Evolutionary conservation across 92 coral and sea anemone species (phyloP), one percentile per base, ranked within the genome.

Genomic region (Parazoanthus swiftii): DNA sequence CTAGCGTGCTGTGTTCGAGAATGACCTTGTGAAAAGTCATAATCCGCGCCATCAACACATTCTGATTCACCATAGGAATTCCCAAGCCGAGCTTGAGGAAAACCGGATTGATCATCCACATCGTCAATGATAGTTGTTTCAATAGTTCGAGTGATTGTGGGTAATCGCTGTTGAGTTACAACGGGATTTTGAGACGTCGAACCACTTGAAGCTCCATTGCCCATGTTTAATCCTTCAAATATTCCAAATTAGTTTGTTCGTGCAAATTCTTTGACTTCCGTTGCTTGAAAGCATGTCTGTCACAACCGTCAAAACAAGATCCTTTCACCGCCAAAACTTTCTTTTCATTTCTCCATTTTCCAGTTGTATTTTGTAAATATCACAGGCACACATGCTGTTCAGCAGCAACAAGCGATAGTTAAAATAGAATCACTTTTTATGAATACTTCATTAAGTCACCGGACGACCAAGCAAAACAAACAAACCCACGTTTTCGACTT

Each of bases 181-280:
- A 56, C 59, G 9, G 79, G 56, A 70, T 46, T 71, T 21, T 84
- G 87, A 48, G 42, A 48, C 38, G 3, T 71, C 38, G 63, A 23
- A 26, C 50, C 39, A 71, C 25, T 84, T 4, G 87, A 84, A 21
- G 66, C 87, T 25, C 87, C 87, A 84, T 46, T 84, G 14, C 87
- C 87, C 87, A 84, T 84, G 66, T 56, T 43, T 76, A 70, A 70
- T 66, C 42, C 67, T 71, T 71, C 78, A 84, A 84, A 71, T 46
- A 23, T 48, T 82, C 51, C 79, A 10, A 23, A 51, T 23, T 82
- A 48, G 71, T n/a, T 26, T 43, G 54, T 71, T 46, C 37, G 1
- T 26, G 58, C 42, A 84, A 84, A 84, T 84, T 68, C 77, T 71
- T 71, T 26, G 46, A 84, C 46, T 84, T 84, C 87, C 87, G 87